Percentiles rank a stretch among this genome's conserved stretches.
These are phyloP conservation scores for Pheosia gnoma DNA, from an alignment of 2,888 invertebrate species.

Conservation along the genomic window DNA sequence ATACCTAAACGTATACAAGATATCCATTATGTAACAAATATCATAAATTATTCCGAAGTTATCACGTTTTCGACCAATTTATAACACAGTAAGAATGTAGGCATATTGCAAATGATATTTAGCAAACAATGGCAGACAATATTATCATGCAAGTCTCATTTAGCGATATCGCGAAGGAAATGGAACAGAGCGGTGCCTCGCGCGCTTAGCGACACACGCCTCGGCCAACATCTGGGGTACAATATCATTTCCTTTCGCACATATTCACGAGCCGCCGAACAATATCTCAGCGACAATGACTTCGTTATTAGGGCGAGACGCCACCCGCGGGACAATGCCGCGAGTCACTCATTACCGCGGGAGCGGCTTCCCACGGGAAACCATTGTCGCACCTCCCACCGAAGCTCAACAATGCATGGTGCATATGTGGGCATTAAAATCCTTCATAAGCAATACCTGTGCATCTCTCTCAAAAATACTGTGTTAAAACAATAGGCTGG, in stretches of 20 bases:
- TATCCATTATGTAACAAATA: no score
- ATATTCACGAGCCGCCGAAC: conserved; percentile 76
- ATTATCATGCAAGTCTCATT: conserved; percentile 36
- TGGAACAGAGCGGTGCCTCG: conserved; percentile 46
- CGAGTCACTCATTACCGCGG: conserved; percentile 79
- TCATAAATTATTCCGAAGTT: no score
- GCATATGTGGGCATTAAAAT: conserved; percentile 54
- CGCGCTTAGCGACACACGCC: conserved; percentile 53
- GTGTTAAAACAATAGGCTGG: conserved; percentile 9
- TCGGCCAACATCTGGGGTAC: conserved; percentile 60
- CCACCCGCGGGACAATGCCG: conserved; percentile 74
- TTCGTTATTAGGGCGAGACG: conserved; percentile 77
- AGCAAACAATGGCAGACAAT: not conserved
- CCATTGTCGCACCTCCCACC: conserved; percentile 58
- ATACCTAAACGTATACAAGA: no score
- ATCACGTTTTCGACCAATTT: not conserved
- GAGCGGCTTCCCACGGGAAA: conserved; percentile 71
- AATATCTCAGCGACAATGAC: conserved; percentile 78
- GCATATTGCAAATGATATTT: not conserved
- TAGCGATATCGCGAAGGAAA: conserved; percentile 37
- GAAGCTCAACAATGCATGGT: conserved; percentile 56
- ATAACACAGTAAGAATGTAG: not conserved
- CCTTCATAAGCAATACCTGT: not conserved
- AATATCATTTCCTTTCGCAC: conserved; percentile 79
- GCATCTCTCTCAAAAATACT: conserved; percentile 12